phyloP scores from a whole-genome alignment of 2,888 invertebrate genomes.

The Pantelozetes paolii region DNA sequence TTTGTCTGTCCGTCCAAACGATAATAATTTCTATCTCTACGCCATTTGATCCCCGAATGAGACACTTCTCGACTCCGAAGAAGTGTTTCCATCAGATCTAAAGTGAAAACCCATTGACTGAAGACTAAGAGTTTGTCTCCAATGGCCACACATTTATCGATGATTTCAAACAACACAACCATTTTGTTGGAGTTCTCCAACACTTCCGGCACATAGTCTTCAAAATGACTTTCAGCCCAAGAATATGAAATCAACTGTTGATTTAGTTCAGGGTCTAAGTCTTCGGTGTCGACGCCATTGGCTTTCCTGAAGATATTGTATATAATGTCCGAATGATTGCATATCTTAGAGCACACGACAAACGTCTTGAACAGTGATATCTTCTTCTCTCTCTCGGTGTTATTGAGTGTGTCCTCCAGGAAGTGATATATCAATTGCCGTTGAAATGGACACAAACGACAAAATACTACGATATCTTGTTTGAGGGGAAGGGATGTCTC shows the following conservation, averaged over 20 bases:
- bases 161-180: constrained; percentile 82
- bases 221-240: constrained; percentile 28
- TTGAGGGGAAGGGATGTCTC: constrained; percentile 89
- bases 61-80: too few species aligned
- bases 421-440: not conserved
- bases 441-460: not conserved
- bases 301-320: constrained; percentile 82
- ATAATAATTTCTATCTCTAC: constrained; percentile 79
- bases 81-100: constrained; percentile 94
- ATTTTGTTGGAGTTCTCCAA: constrained; percentile 92
- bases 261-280: constrained; percentile 50
- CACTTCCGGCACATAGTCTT: constrained; percentile 72
- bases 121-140: constrained; percentile 91
- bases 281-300: constrained; percentile 54
- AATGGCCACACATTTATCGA: constrained; percentile 77
- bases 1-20: constrained; percentile 92
- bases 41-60: constrained; percentile 63
- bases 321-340: constrained; percentile 90
- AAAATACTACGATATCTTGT: constrained; percentile 66
- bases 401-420: constrained; percentile 63
- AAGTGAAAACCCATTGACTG: constrained; percentile 89
- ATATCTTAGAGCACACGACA: constrained; percentile 94
- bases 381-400: constrained; percentile 62
- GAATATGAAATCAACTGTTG: constrained; percentile 23
- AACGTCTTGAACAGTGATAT: constrained; percentile 96